These are phyloP conservation scores for Turritopsis rubra DNA, from an alignment of 30 jellyfish, hydroid and myxozoan species.

Conservation along the genomic window DNA sequence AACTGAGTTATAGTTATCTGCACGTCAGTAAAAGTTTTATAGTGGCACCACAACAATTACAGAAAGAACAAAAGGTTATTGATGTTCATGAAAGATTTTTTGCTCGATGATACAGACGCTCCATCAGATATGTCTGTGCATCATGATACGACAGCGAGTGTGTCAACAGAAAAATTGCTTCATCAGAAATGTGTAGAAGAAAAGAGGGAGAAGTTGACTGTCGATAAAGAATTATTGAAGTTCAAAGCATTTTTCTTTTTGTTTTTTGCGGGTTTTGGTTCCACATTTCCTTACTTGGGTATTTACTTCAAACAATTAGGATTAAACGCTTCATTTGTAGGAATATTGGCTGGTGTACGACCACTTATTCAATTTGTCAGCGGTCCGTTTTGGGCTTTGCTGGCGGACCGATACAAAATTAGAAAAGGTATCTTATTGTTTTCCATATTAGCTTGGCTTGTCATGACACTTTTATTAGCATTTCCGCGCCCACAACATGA, in stretches of 20 bases:
- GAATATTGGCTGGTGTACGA: slow-evolving; percentile 94
- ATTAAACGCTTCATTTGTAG: slow-evolving; percentile 89
- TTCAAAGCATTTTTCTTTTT: slow-evolving; percentile 70
- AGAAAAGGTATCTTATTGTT: slow-evolving; percentile 71
- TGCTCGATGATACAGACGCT: slow-evolving; percentile 32
- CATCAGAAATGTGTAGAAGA: neutral
- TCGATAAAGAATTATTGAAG: slow-evolving; percentile 73
- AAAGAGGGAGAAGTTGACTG: neutral
- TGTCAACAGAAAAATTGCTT: neutral
- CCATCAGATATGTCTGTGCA: slow-evolving; percentile 35
- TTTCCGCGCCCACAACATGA: slow-evolving; percentile 91
- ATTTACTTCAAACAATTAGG: slow-evolving; percentile 93
- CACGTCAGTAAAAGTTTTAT: too few species aligned
- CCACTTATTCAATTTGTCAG: slow-evolving; percentile 95
- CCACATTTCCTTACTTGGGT: slow-evolving; percentile 95
- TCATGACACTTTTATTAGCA: slow-evolving; percentile 86
- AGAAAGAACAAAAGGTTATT: neutral
- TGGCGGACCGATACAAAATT: slow-evolving; percentile 84
- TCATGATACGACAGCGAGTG: slow-evolving; percentile 1
- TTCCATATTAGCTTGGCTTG: slow-evolving; percentile 95
- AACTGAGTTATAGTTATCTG: too few species aligned
- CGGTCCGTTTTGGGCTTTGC: slow-evolving; percentile 97
- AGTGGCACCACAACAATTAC: too few species aligned
- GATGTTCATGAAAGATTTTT: slow-evolving; percentile 39
- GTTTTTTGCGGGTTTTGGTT: slow-evolving; percentile 94